These are phyloP conservation scores for Pachymerium ferrugineum DNA, from an alignment of 2,888 invertebrate species.

Conservation along the genomic window DNA sequence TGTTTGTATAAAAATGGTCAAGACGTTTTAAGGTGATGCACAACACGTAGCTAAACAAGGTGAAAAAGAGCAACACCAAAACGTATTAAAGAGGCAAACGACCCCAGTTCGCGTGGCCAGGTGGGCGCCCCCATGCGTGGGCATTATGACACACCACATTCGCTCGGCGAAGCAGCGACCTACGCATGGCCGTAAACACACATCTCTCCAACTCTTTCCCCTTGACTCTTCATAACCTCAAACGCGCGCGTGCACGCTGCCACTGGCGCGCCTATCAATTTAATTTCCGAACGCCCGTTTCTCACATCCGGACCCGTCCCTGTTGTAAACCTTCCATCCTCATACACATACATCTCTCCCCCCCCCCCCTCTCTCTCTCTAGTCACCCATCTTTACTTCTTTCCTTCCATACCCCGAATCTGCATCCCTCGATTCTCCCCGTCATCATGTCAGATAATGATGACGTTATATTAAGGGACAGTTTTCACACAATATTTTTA, in stretches of 20 bases:
- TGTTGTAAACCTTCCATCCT: neutral
- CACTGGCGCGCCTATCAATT: neutral
- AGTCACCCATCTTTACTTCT: too few species aligned
- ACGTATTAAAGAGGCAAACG: neutral
- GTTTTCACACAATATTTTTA: neutral
- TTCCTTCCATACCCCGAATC: too few species aligned
- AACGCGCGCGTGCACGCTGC: neutral
- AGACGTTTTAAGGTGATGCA: neutral
- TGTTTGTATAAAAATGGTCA: neutral
- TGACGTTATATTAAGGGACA: neutral
- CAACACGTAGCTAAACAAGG: neutral
- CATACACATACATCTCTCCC: too few species aligned
- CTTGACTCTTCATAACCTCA: neutral
- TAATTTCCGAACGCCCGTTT: slow-evolving; percentile 18
- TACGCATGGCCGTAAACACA: neutral
- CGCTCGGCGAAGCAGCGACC: neutral
- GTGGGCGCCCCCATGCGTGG: neutral
- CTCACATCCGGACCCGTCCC: slow-evolving; percentile 8
- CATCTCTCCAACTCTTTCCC: neutral
- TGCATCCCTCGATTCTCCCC: slow-evolving; percentile 3
- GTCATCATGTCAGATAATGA: neutral
- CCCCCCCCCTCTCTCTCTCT: neutral
- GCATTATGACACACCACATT: neutral
- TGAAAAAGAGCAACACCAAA: neutral
- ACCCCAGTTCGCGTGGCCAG: neutral